Percentiles rank a stretch among this genome's conserved stretches.
Evolutionary conservation across 2,888 invertebrate genomes (phyloP).

Genomic region (Alsophila aescularia): DNA sequence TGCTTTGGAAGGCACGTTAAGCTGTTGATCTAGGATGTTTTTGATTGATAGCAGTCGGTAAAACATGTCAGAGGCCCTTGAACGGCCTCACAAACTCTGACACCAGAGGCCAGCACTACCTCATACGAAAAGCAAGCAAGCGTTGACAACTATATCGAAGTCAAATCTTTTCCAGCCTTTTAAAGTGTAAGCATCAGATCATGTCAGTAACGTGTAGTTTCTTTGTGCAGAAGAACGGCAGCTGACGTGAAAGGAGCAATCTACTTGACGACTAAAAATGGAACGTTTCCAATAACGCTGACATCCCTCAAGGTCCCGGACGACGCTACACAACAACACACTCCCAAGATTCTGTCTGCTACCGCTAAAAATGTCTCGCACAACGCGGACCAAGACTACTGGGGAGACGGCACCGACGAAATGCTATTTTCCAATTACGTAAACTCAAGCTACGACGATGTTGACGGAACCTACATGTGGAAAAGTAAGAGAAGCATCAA

Average conservation of each 20-base stretch:
- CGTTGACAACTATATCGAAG: too few relatives aligned
- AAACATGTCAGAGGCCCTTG: too few relatives aligned
- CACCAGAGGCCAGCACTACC: too few relatives aligned
- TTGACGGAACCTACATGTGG: slow-evolving; percentile 51
- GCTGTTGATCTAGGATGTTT: too few relatives aligned
- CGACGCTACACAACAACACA: slow-evolving; percentile 59
- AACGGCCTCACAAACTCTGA: too few relatives aligned
- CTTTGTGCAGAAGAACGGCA: slow-evolving; percentile 56
- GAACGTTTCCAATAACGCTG: slow-evolving; percentile 81
- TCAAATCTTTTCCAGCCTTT: too few relatives aligned
- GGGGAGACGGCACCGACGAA: slow-evolving; percentile 62
- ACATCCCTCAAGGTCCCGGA: slow-evolving; percentile 67
- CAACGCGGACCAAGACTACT: slow-evolving; percentile 55
- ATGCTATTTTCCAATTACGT: slow-evolving; percentile 66
- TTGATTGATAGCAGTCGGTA: too few relatives aligned
- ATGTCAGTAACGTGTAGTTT: slow-evolving; percentile 1
- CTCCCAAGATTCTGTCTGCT: slow-evolving; percentile 68
- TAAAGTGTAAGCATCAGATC: neutral
- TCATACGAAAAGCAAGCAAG: too few relatives aligned
- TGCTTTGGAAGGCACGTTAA: too few relatives aligned
- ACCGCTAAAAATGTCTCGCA: slow-evolving; percentile 66
- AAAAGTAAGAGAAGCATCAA: slow-evolving; percentile 84
- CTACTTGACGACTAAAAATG: slow-evolving; percentile 81
- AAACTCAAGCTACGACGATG: slow-evolving; percentile 65
- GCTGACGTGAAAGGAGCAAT: slow-evolving; percentile 76